phyloP scores from a whole-genome alignment of 2,113 vertebrate species.

The Melanerpes aurifrons region DNA sequence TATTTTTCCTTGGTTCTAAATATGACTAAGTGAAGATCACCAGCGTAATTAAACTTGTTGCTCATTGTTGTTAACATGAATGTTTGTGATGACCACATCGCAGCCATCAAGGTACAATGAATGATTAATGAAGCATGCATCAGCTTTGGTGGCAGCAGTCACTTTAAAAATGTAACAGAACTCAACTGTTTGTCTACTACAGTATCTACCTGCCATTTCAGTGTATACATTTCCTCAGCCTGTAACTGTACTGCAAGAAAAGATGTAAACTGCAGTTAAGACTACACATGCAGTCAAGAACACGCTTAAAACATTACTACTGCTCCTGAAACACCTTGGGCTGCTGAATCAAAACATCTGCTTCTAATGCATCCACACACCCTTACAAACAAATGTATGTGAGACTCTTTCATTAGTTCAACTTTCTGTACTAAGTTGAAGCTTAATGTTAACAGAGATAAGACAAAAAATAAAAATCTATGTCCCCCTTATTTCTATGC shows the following conservation, averaged over 20 bases:
- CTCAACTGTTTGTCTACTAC: background rate
- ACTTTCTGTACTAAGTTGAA: background rate
- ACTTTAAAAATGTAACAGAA: background rate
- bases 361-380: background rate
- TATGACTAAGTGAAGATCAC: background rate
- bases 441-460: background rate
- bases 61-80: background rate
- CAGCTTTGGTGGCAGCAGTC: background rate
- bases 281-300: background rate
- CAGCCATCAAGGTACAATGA: background rate
- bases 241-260: background rate
- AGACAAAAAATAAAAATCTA: background rate
- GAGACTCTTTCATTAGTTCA: background rate
- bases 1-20: background rate
- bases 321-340: background rate
- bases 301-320: background rate
- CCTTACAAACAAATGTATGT: background rate
- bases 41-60: background rate
- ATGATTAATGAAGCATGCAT: background rate
- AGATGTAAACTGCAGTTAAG: background rate
- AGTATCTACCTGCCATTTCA: background rate
- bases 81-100: background rate
- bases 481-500: background rate
- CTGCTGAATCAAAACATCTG: background rate
- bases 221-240: background rate